These are phyloP conservation scores for Phyllotreta striolata DNA, from an alignment of 2,888 invertebrate species.

Conservation along the genomic window DNA sequence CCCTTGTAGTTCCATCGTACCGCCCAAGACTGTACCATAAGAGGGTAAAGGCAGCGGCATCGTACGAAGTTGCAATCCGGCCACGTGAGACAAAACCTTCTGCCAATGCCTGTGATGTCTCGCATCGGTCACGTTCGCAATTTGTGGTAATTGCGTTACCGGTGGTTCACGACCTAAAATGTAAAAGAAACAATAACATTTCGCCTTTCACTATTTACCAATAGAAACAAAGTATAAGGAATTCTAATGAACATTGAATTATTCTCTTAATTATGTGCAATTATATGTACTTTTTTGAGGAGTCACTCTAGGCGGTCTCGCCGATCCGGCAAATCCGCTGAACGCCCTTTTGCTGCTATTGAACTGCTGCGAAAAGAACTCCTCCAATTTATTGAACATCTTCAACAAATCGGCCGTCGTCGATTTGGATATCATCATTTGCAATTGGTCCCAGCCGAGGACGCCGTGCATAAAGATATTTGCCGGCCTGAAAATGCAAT, in stretches of 20 bases:
- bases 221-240: no score
- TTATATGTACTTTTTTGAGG: conserved; percentile 49
- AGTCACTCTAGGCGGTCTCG: conserved; percentile 52
- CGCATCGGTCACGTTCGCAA: conserved; percentile 44
- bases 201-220: neutral
- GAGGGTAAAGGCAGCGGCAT: conserved; percentile 73
- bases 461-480: conserved; percentile 92
- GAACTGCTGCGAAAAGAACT: conserved; percentile 98
- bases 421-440: conserved; percentile 95
- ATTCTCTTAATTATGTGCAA: neutral
- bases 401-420: conserved; percentile 96
- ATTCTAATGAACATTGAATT: no score
- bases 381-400: conserved; percentile 95
- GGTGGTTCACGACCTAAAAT: conserved; percentile 36
- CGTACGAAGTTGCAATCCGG: conserved; percentile 80
- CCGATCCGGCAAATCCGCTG: conserved; percentile 57
- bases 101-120: conserved; percentile 86
- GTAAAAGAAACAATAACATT: conserved; percentile 10
- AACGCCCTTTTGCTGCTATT: conserved; percentile 94
- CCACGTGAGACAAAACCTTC: conserved; percentile 80
- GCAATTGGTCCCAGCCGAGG: conserved; percentile 94
- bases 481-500: conserved; percentile 70
- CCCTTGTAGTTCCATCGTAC: conserved; percentile 87
- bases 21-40: conserved; percentile 83
- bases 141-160: conserved; percentile 27